phyloP scores from a whole-genome alignment of 2,113 vertebrate genomes.

The Hippocampus zosterae region DNA sequence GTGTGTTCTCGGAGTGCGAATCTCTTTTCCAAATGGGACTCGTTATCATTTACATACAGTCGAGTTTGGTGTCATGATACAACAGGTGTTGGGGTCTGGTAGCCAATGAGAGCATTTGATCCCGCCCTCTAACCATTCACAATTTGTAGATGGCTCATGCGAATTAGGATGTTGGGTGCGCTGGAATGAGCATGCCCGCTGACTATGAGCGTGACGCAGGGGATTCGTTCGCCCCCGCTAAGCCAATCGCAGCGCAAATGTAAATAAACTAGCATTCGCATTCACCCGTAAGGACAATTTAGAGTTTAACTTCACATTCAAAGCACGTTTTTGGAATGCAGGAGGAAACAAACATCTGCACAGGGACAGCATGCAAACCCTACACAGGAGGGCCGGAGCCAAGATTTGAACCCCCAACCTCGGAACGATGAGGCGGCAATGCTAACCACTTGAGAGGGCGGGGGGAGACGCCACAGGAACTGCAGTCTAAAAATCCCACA shows the following conservation, averaged over 20 bases:
- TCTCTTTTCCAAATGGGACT: slow-evolving; percentile 23
- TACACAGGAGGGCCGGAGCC: neutral
- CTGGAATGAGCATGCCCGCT: no score
- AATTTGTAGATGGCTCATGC: neutral
- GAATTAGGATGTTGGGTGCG: neutral
- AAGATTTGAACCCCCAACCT: neutral
- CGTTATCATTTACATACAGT: no score
- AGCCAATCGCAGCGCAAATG: neutral
- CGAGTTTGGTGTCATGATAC: neutral
- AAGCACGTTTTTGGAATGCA: neutral
- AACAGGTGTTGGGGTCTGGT: neutral
- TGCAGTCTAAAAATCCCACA: no score
- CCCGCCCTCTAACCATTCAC: neutral
- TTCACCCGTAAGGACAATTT: neutral
- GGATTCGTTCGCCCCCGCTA: neutral
- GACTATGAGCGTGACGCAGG: neutral
- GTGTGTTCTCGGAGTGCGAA: slow-evolving; percentile 35
- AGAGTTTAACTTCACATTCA: neutral
- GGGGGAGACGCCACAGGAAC: no score
- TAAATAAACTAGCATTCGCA: neutral
- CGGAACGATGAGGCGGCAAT: neutral
- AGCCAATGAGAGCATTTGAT: neutral
- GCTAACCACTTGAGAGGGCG: neutral
- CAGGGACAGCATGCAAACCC: neutral
- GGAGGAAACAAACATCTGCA: neutral